Evolutionary conservation across 2,888 invertebrate species (phyloP).

Genomic region (Cosmopolites sordidus): DNA sequence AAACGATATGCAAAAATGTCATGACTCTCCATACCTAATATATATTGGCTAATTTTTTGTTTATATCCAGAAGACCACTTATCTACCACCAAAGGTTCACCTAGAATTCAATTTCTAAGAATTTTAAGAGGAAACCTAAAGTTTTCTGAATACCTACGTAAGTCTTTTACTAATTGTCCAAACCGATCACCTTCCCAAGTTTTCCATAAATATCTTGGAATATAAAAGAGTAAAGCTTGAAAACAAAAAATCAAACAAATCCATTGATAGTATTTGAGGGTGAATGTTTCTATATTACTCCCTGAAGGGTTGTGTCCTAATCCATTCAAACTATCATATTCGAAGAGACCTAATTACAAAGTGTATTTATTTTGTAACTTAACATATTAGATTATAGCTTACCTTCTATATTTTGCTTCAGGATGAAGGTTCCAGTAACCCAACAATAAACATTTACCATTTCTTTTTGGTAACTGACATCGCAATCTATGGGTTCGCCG

Average conservation of each 20-base stretch:
- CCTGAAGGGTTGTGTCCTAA: constrained; percentile 44
- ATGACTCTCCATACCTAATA: constrained; percentile 56
- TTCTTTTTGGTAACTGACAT: constrained; percentile 56
- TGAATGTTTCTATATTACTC: constrained; percentile 27
- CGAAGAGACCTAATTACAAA: not conserved
- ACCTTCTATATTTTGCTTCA: constrained; percentile 50
- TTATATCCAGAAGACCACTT: constrained; percentile 56
- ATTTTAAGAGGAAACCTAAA: too few species aligned
- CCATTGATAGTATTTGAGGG: constrained; percentile 69
- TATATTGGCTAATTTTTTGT: constrained; percentile 56
- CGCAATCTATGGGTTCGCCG: constrained; percentile 79
- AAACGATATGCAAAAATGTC: constrained; percentile 64
- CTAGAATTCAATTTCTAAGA: constrained; percentile 39
- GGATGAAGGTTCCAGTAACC: constrained; percentile 70
- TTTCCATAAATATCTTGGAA: constrained; percentile 69
- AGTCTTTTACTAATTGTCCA: constrained; percentile 56
- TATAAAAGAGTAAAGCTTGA: constrained; percentile 65
- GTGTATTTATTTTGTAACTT: too few species aligned
- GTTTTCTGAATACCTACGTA: constrained; percentile 46
- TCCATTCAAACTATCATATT: constrained; percentile 41
- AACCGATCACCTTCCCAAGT: constrained; percentile 65
- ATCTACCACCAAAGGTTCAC: constrained; percentile 54
- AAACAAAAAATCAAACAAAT: constrained; percentile 64
- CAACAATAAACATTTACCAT: constrained; percentile 74
- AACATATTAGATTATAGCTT: too few species aligned